phyloP scores from a whole-genome alignment of 2,113 vertebrate species.

The Lanius ludovicianus region DNA sequence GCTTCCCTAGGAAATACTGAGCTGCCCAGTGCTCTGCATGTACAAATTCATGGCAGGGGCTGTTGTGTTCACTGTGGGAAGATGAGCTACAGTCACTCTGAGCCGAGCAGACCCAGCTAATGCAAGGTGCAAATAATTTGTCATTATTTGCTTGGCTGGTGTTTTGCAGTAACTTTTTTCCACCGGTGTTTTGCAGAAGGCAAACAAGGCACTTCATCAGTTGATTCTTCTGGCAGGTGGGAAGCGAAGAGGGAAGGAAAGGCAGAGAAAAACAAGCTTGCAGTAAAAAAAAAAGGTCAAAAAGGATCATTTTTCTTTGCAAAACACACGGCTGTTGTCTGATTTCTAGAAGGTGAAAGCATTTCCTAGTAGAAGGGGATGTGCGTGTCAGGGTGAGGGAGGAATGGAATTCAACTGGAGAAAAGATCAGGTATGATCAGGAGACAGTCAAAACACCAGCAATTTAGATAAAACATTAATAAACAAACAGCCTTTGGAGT shows the following conservation, averaged over 20 bases:
- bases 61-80: not conserved
- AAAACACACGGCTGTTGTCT: not conserved
- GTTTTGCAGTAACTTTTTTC: slow-evolving; percentile 47
- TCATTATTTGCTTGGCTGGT: not conserved
- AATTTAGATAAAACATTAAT: slow-evolving; percentile 36
- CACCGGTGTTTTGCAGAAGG: not conserved
- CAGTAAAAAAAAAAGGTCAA: slow-evolving; percentile 6
- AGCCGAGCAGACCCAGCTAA: not conserved
- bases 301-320: slow-evolving; percentile 22
- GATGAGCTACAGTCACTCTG: not conserved
- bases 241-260: slow-evolving; percentile 14
- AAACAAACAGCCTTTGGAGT: slow-evolving; percentile 46
- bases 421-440: not conserved
- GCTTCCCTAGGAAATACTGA: not conserved
- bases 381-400: not conserved
- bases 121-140: not conserved
- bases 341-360: not conserved
- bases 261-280: slow-evolving; percentile 22
- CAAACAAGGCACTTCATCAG: slow-evolving; percentile 2
- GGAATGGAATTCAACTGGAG: not conserved
- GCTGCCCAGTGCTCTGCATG: not conserved
- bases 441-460: slow-evolving; percentile 14
- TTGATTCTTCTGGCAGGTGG: slow-evolving; percentile 38
- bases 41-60: not conserved
- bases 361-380: not conserved